Conservation (phyloP, 2,113 vertebrate species). For the Ancistrus triradiatus region DNA sequence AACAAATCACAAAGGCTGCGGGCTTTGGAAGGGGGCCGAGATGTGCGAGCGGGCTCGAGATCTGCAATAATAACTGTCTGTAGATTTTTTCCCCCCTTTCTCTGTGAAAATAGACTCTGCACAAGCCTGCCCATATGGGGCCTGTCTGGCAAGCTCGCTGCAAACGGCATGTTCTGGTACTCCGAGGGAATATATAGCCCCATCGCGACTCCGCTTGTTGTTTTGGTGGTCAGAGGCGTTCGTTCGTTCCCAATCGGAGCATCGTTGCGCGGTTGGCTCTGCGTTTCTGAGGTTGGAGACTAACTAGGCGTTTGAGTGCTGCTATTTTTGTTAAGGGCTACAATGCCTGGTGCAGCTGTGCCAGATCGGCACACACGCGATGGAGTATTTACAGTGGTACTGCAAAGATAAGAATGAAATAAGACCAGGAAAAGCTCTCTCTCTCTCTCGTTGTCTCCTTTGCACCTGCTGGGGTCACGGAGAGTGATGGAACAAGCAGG, state of each 20-base stretch:
- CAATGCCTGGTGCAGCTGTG: background rate
- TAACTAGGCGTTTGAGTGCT: slow-evolving; percentile 15
- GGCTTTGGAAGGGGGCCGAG: slow-evolving; percentile 41
- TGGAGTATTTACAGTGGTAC: slow-evolving; percentile 12
- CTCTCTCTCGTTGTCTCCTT: background rate
- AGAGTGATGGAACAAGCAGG: slow-evolving; percentile 67
- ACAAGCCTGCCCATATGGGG: too few relatives aligned
- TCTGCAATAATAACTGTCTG: slow-evolving; percentile 53
- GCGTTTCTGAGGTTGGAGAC: too few relatives aligned
- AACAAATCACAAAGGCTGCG: slow-evolving; percentile 43
- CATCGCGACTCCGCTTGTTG: too few relatives aligned
- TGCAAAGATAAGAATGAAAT: background rate
- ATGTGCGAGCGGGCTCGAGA: slow-evolving; percentile 46
- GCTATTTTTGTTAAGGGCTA: slow-evolving; percentile 6
- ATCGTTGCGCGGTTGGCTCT: too few relatives aligned
- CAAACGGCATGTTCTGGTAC: too few relatives aligned
- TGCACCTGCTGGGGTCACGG: slow-evolving; percentile 57
- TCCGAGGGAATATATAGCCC: too few relatives aligned
- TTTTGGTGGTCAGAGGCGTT: too few relatives aligned
- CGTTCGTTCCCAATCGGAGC: too few relatives aligned
- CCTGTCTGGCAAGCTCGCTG: slow-evolving; percentile 29
- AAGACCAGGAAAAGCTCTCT: background rate
- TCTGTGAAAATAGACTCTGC: slow-evolving; percentile 34
- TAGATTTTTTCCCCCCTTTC: slow-evolving; percentile 47
- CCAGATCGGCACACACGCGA: background rate